Percentiles rank a stretch among this genome's conserved stretches.
These are phyloP conservation scores for Lagopus leucura DNA, from an alignment of 2,113 vertebrate genomes.

Conservation along the genomic window DNA sequence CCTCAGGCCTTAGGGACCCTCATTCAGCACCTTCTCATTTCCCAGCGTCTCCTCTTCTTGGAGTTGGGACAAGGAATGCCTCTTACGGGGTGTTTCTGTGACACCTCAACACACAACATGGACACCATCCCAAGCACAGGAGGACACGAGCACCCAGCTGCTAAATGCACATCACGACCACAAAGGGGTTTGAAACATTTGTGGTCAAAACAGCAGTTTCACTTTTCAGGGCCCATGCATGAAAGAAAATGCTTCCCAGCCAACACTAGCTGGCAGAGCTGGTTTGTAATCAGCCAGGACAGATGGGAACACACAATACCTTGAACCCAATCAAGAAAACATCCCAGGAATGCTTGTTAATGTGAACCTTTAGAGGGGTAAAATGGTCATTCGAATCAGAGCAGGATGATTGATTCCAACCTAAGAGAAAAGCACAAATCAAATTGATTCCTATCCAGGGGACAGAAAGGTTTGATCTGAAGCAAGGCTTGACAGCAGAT, in stretches of 20 bases:
- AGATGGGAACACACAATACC: slow-evolving; percentile 58
- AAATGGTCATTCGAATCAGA: slow-evolving; percentile 58
- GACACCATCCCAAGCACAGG: background rate
- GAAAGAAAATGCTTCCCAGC: slow-evolving; percentile 46
- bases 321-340: slow-evolving; percentile 69
- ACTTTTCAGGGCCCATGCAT: background rate
- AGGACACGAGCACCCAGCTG: background rate
- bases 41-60: background rate
- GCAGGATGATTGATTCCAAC: slow-evolving; percentile 41
- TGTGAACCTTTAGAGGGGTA: slow-evolving; percentile 45
- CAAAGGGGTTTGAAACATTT: background rate
- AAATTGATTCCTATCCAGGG: background rate
- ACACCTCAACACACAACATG: background rate
- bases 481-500: slow-evolving; percentile 4
- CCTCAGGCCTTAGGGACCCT: background rate
- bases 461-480: background rate
- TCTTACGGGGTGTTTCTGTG: background rate
- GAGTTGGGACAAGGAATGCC: background rate
- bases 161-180: background rate
- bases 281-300: slow-evolving; percentile 57
- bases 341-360: slow-evolving; percentile 68
- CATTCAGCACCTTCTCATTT: background rate
- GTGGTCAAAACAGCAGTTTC: background rate
- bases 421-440: slow-evolving; percentile 31
- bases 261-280: slow-evolving; percentile 56